Conservation (phyloP, 37 sponge, comb jelly and placozoan genomes). For the Ianthella basta region DNA sequence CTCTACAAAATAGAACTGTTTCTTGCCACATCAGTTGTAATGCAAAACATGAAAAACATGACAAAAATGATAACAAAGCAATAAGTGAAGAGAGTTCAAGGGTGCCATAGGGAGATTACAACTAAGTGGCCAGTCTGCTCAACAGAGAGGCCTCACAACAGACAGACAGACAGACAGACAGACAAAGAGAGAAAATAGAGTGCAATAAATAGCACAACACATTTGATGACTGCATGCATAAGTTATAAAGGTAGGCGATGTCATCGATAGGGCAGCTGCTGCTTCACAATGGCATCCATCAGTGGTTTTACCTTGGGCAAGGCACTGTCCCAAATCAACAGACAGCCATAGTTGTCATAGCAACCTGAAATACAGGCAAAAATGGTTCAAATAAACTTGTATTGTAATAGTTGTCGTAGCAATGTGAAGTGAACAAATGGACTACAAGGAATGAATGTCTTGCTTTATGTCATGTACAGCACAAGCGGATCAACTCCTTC, state of each 20-base stretch:
- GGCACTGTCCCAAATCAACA: slow-evolving; percentile 78
- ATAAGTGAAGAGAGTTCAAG: background rate
- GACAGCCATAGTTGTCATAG: slow-evolving; percentile 53
- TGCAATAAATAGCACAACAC: slow-evolving; percentile 11
- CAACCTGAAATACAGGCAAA: background rate
- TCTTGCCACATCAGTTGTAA: too few relatives aligned
- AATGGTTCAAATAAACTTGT: too few relatives aligned
- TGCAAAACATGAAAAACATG: too few relatives aligned
- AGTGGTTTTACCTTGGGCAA: slow-evolving; percentile 57
- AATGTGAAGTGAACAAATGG: too few relatives aligned
- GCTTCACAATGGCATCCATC: slow-evolving; percentile 31
- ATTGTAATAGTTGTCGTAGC: too few relatives aligned
- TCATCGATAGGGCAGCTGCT: slow-evolving; percentile 36
- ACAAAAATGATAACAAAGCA: too few relatives aligned
- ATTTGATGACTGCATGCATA: too few relatives aligned
- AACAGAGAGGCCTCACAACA: background rate
- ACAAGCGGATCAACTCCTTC: too few relatives aligned
- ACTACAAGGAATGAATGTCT: too few relatives aligned
- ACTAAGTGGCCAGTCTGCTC: background rate
- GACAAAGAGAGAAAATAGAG: slow-evolving; percentile 14
- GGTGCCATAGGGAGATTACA: background rate
- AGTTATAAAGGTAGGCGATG: too few relatives aligned
- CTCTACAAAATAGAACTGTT: too few relatives aligned
- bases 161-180: slow-evolving; percentile 38
- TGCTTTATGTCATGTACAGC: too few relatives aligned